Evolutionary conservation across 2,797 vertebrate genomes (phyloP).

Genomic region (Lithobates sylvaticus): DNA sequence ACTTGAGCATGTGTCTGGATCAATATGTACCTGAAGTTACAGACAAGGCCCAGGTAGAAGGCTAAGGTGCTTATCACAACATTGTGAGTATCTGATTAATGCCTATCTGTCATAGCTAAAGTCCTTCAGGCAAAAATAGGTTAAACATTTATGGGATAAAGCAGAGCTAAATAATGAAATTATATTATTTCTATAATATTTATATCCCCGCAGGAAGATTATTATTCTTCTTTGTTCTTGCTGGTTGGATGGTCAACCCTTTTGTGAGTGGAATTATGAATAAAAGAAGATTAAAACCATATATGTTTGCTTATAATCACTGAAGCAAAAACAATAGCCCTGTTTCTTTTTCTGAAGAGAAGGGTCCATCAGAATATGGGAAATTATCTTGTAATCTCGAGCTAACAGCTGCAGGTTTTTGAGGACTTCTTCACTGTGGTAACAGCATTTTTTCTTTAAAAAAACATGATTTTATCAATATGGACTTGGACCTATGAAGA

Average conservation of each 20-base stretch:
- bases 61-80: constrained; percentile 32
- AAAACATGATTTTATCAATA: constrained; percentile 59
- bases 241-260: constrained; percentile 32
- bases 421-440: background rate
- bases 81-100: constrained; percentile 22
- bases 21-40: background rate
- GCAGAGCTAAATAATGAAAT: constrained; percentile 26
- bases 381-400: constrained; percentile 35
- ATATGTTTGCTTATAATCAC: constrained; percentile 45
- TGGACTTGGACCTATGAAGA: constrained; percentile 67
- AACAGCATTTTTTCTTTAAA: constrained; percentile 18
- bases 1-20: background rate
- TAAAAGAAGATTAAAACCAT: constrained; percentile 51
- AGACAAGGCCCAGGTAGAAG: background rate
- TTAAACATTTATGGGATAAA: constrained; percentile 14
- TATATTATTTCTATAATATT: constrained; percentile 40
- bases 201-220: constrained; percentile 26
- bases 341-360: background rate
- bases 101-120: constrained; percentile 15
- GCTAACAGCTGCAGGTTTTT: background rate
- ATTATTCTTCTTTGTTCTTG: constrained; percentile 28
- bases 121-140: constrained; percentile 42
- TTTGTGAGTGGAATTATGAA: constrained; percentile 14
- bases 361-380: constrained; percentile 7
- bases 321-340: constrained; percentile 14